Conservation (phyloP, 2,888 invertebrate genomes). For the Nemotelus nigrinus region DNA sequence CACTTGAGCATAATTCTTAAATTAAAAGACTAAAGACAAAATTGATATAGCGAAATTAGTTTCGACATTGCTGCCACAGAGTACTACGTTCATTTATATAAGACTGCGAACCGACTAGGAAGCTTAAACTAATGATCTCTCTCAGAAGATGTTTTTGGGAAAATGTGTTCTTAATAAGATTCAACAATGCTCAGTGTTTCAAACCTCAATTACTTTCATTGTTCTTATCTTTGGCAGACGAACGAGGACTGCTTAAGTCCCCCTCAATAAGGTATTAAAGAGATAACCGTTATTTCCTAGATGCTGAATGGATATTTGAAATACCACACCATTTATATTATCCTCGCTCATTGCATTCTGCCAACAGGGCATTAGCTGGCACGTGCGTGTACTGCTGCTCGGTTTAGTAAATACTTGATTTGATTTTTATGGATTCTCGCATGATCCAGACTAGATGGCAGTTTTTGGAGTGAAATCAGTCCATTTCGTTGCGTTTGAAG, state of each 20-base stretch:
- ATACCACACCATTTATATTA: constrained; percentile 22
- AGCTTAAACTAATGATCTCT: not conserved
- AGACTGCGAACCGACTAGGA: not conserved
- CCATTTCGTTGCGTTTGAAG: too few species aligned
- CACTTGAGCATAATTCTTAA: constrained; percentile 41
- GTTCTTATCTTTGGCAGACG: constrained; percentile 22
- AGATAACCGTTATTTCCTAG: constrained; percentile 42
- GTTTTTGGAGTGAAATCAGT: too few species aligned
- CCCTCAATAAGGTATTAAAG: constrained; percentile 46
- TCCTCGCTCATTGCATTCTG: constrained; percentile 25
- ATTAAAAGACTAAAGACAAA: constrained; percentile 36
- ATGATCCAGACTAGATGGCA: too few species aligned
- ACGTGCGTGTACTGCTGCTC: constrained; percentile 7
- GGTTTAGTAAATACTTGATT: not conserved
- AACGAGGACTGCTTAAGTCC: constrained; percentile 25
- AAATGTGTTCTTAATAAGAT: constrained; percentile 39
- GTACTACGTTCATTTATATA: too few species aligned
- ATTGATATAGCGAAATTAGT: constrained; percentile 31
- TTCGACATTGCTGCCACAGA: not conserved
- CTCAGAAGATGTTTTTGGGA: not conserved
- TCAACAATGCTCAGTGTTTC: constrained; percentile 30
- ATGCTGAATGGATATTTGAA: constrained; percentile 9
- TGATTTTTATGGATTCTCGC: not conserved
- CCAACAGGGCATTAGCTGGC: constrained; percentile 13
- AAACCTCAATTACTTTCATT: constrained; percentile 37